Evolutionary conservation across 1,140 invertebrate species (phyloP), one percentile per base, ranked within the genome.

Genomic region (Sycobia sp.): DNA sequence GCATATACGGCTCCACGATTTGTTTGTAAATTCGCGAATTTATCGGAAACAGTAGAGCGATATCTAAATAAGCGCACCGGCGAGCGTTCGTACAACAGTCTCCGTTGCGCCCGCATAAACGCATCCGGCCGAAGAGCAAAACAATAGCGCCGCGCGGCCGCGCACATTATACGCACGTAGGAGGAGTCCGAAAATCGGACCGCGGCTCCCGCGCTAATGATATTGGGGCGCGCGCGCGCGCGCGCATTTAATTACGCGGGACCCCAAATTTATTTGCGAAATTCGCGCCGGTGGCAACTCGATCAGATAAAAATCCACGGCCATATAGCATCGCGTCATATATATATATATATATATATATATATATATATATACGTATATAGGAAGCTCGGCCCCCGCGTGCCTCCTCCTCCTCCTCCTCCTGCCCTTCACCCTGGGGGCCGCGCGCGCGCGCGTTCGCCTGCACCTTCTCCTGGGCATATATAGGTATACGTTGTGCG

Each of bases 281-380:
- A 74, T 75, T 73, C 73, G 73, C 73, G 75, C 72, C 76, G 70
- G 76, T 78, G 76, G 76, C 76, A 75, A 78, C 69, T 68, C 72
- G 72, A 78, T 78, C 76, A 74, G 75, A 78, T 78, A 78, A 78
- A n/a, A 75, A 74, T 67, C 72, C 71, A 73, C 72, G 73, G 53
- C 62, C 73, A 76, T 78, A 76, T 76, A 78, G 72, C 74, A 77
- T 72, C 51, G 73, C 73, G 72, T 77, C 75, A 76, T 77, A 76
- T 76, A n/a, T n/a, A n/a, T n/a, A n/a, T n/a, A n/a, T n/a, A n/a
- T n/a, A n/a, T n/a, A n/a, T n/a, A n/a, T n/a, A n/a, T n/a, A n/a
- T n/a, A n/a, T n/a, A n/a, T n/a, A n/a, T n/a, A n/a, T n/a, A n/a
- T n/a, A n/a, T n/a, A 75, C n/a, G n/a, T n/a, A n/a, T n/a, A n/a